Percentiles rank a stretch among this genome's conserved stretches.
Evolutionary conservation across 1,140 invertebrate genomes (phyloP).

Genomic region (Tetramorium simillimum): DNA sequence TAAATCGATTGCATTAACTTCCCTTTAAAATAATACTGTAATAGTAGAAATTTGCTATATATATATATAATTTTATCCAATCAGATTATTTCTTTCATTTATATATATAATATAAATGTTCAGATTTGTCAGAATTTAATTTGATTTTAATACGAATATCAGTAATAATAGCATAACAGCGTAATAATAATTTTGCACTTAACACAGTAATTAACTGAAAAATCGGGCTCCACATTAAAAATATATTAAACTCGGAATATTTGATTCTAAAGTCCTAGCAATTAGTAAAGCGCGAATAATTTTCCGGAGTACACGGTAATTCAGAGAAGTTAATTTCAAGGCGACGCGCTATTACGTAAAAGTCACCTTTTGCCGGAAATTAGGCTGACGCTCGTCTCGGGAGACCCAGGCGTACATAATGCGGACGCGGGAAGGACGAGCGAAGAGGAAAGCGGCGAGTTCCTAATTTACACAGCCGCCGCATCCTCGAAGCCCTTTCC

Average conservation of each 20-base stretch:
- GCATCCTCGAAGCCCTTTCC: conserved; percentile 69
- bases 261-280: background rate
- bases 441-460: conserved; percentile 62
- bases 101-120: background rate
- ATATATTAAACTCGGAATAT: background rate
- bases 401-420: conserved; percentile 57
- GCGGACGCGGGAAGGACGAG: conserved; percentile 39
- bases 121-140: background rate
- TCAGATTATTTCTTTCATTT: background rate
- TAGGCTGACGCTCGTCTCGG: conserved; percentile 46
- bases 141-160: background rate
- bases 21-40: background rate
- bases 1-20: background rate
- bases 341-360: conserved; percentile 50
- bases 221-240: background rate
- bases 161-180: background rate
- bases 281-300: background rate
- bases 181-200: background rate
- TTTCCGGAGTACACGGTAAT: conserved; percentile 5
- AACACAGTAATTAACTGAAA: background rate
- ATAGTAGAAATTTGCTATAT: background rate
- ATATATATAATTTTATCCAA: background rate
- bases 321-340: conserved; percentile 18
- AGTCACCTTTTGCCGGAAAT: conserved; percentile 53
- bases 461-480: conserved; percentile 74